Percentiles rank a stretch among this genome's conserved stretches.
phyloP scores from a whole-genome alignment of 2,113 vertebrate species.

The Rhynchomys soricoides region DNA sequence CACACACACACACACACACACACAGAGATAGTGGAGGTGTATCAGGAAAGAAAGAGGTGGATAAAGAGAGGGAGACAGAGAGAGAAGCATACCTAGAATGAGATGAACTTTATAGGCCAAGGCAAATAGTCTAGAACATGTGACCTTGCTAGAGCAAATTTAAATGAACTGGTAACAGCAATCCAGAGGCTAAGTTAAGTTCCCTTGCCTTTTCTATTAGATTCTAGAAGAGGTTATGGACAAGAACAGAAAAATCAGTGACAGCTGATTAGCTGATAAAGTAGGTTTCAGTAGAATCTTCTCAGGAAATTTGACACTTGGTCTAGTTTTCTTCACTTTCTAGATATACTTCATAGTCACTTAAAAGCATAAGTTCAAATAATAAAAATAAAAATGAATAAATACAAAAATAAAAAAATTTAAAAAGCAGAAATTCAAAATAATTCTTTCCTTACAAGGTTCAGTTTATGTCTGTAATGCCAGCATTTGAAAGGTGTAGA shows the following conservation, averaged over 20 bases:
- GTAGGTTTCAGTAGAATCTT: constrained; percentile 50
- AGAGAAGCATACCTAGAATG: not conserved
- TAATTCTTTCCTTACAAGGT: not conserved
- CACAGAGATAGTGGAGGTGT: no score
- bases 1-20: no score
- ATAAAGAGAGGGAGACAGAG: not conserved
- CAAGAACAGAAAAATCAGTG: constrained; percentile 21
- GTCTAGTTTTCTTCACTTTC: constrained; percentile 29
- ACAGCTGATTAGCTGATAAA: not conserved
- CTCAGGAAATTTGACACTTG: constrained; percentile 34
- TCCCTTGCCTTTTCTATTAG: not conserved
- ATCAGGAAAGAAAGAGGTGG: no score
- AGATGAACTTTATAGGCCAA: not conserved
- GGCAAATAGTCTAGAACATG: not conserved
- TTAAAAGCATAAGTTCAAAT: not conserved
- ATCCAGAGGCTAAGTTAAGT: not conserved
- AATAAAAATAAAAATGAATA: no score
- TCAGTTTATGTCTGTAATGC: not conserved
- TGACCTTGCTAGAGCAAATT: constrained; percentile 1
- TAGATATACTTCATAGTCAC: not conserved
- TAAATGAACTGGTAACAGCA: constrained; percentile 26
- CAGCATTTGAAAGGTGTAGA: not conserved
- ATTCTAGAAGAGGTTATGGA: constrained; percentile 54
- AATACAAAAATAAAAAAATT: no score
- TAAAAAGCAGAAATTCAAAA: constrained; percentile 20